Evolutionary conservation across 2,797 vertebrate genomes (phyloP).

Genomic region (Urophycis tenuis): DNA sequence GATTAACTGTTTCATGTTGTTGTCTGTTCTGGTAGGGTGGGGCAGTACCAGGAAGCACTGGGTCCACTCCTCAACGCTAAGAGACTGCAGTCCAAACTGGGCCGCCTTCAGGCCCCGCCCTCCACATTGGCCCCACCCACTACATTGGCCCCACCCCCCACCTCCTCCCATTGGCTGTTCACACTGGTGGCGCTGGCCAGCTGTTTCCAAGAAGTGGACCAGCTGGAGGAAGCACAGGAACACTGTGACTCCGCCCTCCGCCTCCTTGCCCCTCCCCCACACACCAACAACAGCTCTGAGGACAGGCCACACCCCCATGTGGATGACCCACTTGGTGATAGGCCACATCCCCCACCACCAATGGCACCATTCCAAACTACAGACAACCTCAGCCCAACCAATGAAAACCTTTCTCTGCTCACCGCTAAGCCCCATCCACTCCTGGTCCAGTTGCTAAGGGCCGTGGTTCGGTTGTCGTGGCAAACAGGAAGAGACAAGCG

Average conservation of each 20-base stretch:
- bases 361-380: constrained; percentile 24
- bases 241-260: constrained; percentile 80
- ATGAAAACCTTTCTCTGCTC: background rate
- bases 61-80: constrained; percentile 79
- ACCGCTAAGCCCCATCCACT: constrained; percentile 68
- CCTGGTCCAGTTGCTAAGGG: constrained; percentile 77
- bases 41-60: constrained; percentile 80
- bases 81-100: constrained; percentile 81
- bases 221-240: constrained; percentile 76
- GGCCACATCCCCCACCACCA: constrained; percentile 10
- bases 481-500: constrained; percentile 84
- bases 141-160: background rate
- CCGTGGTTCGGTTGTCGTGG: constrained; percentile 83
- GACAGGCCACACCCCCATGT: background rate
- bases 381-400: constrained; percentile 10
- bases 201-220: constrained; percentile 86
- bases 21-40: constrained; percentile 59
- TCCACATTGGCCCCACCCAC: background rate
- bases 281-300: constrained; percentile 2
- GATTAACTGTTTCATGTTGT: constrained; percentile 5
- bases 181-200: constrained; percentile 79
- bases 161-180: constrained; percentile 70
- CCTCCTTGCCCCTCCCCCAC: constrained; percentile 60
- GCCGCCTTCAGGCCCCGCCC: constrained; percentile 53
- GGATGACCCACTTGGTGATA: constrained; percentile 5